Conservation (phyloP, 1,140 invertebrate species). For the Chlorops oryzae region DNA sequence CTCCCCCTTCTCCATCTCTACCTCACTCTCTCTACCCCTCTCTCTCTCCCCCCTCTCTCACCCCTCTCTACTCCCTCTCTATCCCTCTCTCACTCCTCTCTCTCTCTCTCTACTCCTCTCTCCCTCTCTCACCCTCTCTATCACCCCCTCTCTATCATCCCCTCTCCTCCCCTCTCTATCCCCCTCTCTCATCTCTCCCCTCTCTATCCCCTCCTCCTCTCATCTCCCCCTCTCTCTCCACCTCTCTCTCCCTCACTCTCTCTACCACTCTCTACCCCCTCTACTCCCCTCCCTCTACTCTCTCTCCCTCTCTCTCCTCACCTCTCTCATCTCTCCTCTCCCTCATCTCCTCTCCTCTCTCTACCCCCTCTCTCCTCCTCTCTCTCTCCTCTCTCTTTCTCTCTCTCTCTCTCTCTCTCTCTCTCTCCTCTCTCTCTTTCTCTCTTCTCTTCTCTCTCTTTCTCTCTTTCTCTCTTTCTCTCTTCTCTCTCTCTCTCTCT, state of each 20-base stretch:
- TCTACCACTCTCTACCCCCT: too few species aligned
- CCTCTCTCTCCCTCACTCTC: too few species aligned
- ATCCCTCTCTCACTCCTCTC: too few species aligned
- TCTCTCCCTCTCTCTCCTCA: too few species aligned
- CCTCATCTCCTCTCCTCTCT: too few species aligned
- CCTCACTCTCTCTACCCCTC: not conserved
- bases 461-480: too few species aligned
- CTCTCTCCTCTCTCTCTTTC: not conserved
- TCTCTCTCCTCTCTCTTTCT: not conserved
- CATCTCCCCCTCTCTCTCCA: not conserved
- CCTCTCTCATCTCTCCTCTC: too few species aligned
- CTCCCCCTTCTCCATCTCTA: not conserved
- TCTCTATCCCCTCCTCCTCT: not conserved
- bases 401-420: not conserved
- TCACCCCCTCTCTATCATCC: not conserved
- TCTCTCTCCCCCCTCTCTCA: too few species aligned
- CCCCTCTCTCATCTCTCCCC: not conserved
- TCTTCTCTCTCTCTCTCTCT: too few species aligned
- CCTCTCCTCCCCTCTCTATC: not conserved
- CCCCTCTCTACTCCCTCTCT: too few species aligned
- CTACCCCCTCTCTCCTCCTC: too few species aligned
- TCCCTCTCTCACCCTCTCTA: not conserved
- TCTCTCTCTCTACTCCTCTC: slow-evolving; percentile 1
- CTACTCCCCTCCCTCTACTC: too few species aligned
- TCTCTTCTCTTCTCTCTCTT: not conserved